Percentiles rank a stretch among this genome's conserved stretches.
These are phyloP conservation scores for Benitochromis conjunctus DNA, from an alignment of 2,113 vertebrate genomes.

Conservation along the genomic window DNA sequence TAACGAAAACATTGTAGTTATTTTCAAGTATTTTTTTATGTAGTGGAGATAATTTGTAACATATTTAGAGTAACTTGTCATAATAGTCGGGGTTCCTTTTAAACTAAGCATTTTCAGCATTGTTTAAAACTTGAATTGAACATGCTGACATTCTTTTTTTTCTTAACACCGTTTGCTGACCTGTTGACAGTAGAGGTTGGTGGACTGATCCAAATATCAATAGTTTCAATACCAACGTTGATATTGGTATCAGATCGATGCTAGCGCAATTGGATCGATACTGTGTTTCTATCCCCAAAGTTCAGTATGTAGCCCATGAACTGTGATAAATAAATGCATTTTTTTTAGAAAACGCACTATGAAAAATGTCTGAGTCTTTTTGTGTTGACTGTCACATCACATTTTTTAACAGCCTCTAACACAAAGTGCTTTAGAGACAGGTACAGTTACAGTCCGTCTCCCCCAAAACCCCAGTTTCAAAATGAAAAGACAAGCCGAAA, in stretches of 20 bases:
- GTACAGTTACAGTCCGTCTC: background rate
- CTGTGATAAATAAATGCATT: background rate
- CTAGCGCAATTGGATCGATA: accelerated
- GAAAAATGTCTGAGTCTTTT: background rate
- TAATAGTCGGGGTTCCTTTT: too few species aligned
- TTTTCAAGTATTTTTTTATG: too few species aligned
- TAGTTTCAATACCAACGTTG: background rate
- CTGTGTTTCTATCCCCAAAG: background rate
- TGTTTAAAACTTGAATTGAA: background rate
- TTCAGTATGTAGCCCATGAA: background rate
- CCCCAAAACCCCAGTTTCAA: background rate
- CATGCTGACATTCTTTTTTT: background rate
- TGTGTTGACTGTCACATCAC: background rate
- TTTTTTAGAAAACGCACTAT: background rate
- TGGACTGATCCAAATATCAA: background rate
- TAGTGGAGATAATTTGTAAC: too few species aligned
- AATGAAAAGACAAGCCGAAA: background rate
- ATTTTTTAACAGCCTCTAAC: background rate
- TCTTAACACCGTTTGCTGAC: background rate
- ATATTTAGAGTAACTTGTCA: too few species aligned
- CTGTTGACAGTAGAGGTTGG: background rate
- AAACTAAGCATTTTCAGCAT: background rate
- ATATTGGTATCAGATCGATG: background rate
- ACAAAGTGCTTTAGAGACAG: background rate
- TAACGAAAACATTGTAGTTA: too few species aligned